Evolutionary conservation across 1,140 invertebrate species (phyloP).

Genomic region (Chlorops oryzae): DNA sequence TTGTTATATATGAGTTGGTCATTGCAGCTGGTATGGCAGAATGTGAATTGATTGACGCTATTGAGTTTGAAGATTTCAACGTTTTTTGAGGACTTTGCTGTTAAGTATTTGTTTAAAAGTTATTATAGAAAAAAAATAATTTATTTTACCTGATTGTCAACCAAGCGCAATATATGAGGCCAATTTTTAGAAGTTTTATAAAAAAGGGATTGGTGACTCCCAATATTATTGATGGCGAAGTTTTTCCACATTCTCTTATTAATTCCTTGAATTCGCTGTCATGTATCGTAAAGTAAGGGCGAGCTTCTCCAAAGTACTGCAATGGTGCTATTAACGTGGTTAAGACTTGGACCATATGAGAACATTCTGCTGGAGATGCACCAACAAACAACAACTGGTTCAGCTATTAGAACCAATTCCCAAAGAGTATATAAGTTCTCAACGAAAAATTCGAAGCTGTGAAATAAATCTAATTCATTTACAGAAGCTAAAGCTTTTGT

Average conservation of each 20-base stretch:
- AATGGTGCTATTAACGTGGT: slow-evolving; percentile 87
- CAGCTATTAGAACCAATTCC: slow-evolving; percentile 91
- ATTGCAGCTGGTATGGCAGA: neutral
- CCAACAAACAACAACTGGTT: slow-evolving; percentile 96
- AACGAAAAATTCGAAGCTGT: slow-evolving; percentile 74
- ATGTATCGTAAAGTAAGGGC: slow-evolving; percentile 99
- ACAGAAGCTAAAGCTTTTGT: slow-evolving; percentile 53
- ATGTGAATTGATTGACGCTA: slow-evolving; percentile 22
- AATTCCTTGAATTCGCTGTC: slow-evolving; percentile 99
- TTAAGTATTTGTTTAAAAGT: slow-evolving; percentile 37
- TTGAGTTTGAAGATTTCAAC: slow-evolving; percentile 18
- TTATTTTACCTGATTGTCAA: slow-evolving; percentile 54
- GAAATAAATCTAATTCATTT: slow-evolving; percentile 81
- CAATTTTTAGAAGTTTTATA: slow-evolving; percentile 96
- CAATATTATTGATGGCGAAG: slow-evolving; percentile 85
- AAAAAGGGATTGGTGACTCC: slow-evolving; percentile 99
- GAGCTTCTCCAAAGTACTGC: slow-evolving; percentile 86
- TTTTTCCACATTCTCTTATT: slow-evolving; percentile 54
- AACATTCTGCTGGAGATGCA: slow-evolving; percentile 83
- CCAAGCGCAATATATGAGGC: slow-evolving; percentile 93
- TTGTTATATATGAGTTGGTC: slow-evolving; percentile 9
- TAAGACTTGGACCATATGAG: slow-evolving; percentile 88
- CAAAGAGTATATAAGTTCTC: slow-evolving; percentile 92
- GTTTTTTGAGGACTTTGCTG: slow-evolving; percentile 30
- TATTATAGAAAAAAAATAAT: neutral